Conservation (phyloP, 1,140 invertebrate species). For the Drosophila kikkawai region DNA sequence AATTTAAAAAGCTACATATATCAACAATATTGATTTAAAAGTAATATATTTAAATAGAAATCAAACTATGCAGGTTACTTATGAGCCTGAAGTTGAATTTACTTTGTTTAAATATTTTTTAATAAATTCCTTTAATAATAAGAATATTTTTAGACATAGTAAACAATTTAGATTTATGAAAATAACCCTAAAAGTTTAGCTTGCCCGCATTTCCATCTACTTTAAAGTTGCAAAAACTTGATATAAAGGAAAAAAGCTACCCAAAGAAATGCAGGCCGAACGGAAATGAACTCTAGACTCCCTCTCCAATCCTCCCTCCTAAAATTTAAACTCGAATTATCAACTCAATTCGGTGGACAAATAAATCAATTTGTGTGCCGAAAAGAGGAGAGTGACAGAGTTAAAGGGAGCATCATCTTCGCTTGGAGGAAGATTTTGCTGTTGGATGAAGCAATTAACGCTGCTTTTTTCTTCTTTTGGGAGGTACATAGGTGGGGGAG, state of each 20-base stretch:
- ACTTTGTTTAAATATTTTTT: no score
- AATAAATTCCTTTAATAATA: not conserved
- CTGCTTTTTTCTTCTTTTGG: constrained; percentile 20
- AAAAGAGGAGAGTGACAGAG: constrained; percentile 31
- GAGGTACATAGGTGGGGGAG: constrained; percentile 9
- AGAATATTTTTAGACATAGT: no score
- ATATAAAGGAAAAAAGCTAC: not conserved
- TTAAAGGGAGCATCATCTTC: constrained; percentile 21
- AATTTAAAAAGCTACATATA: not conserved
- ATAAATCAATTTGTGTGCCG: constrained; percentile 54
- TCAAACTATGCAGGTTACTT: not conserved
- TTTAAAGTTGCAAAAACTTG: constrained; percentile 33
- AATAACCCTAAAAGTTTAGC: not conserved
- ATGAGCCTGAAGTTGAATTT: not conserved
- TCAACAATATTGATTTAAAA: not conserved
- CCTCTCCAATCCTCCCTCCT: not conserved
- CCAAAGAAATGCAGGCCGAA: constrained; percentile 20
- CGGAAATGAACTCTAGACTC: constrained; percentile 45
- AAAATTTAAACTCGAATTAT: constrained; percentile 51
- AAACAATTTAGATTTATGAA: not conserved
- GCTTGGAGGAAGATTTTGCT: constrained; percentile 49
- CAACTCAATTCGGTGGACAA: constrained; percentile 60
- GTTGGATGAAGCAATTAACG: constrained; percentile 68
- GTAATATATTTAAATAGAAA: no score
- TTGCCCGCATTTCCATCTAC: constrained; percentile 13